These are phyloP conservation scores for Spodoptera frugiperda DNA, from an alignment of 1,140 invertebrate species.

Conservation along the genomic window DNA sequence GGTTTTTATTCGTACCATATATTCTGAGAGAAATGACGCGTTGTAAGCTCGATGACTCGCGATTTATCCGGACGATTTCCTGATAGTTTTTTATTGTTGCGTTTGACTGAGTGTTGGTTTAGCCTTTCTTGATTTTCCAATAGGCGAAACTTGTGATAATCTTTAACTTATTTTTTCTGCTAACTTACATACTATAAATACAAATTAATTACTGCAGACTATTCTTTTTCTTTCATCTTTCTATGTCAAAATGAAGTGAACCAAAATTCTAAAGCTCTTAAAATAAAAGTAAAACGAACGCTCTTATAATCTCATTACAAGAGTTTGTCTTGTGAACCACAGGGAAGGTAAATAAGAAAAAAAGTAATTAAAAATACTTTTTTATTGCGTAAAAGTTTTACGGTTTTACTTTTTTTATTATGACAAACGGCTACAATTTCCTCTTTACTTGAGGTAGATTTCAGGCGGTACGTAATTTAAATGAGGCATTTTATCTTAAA, in stretches of 20 bases:
- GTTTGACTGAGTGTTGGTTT: conserved; percentile 31
- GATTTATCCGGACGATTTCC: conserved; percentile 41
- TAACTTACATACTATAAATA: too few relatives aligned
- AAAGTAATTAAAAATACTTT: conserved; percentile 47
- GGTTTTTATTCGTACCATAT: conserved; percentile 61
- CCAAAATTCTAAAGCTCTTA: too few relatives aligned
- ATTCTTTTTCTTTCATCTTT: too few relatives aligned
- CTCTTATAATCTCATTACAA: conserved; percentile 8
- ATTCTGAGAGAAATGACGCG: conserved; percentile 59
- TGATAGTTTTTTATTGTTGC: conserved; percentile 31
- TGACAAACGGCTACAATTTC: conserved; percentile 31
- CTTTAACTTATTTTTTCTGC: too few relatives aligned
- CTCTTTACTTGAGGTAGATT: conserved; percentile 8
- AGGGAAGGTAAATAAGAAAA: conserved; percentile 31
- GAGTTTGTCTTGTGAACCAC: conserved; percentile 34
- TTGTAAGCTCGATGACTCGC: conserved; percentile 47
- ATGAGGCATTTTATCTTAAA: conserved; percentile 5
- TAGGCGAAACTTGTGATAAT: not conserved
- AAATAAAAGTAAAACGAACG: conserved; percentile 16
- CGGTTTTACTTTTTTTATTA: conserved; percentile 35
- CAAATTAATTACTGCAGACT: too few relatives aligned
- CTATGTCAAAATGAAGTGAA: too few relatives aligned
- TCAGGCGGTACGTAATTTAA: conserved; percentile 11
- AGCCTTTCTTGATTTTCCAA: not conserved
- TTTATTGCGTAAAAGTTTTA: conserved; percentile 35